Base-by-base conservation (phyloP, 2,888 invertebrate genomes). In the Cephus runcator region DNA sequence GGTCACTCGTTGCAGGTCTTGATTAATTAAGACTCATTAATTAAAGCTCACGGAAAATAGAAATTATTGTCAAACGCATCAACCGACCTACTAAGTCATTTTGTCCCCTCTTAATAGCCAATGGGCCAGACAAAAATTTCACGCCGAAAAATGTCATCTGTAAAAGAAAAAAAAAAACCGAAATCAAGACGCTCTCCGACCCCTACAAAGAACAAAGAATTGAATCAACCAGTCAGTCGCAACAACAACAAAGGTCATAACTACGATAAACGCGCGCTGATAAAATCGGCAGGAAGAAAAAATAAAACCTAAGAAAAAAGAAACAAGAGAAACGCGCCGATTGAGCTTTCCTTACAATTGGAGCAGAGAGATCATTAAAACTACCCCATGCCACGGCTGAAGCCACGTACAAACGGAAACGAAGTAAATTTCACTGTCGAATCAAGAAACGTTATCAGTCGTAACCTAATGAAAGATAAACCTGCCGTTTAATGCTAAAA, bases 21-120 rank as follows among this genome's bases (percentile, higher is more conserved):
- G 84, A 85, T 86, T 86, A 86, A 86, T 86, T 81, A 86, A 77
- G 76, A 69, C 80, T 69, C 81, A 79, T 79, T 86, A 82, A 86
- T 85, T 86, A 84, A 78, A 80, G 82, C 78, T 68, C 79, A 75
- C 73, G 73, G 69, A 73, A 79, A 79, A 78, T 73, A 75, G 69
- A 31, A 40, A 76, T 78, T 33, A 76, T 15, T 78, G n/a, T 36
- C 73, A 56, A 56, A 56, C 56, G 23, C 23, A 23, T 56, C 35
- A 35, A 12, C 12, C 9, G 9, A 56, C 56, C 56, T 56, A 2
- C 23, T 1, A 2, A 9, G 2, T 23, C 2, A 56, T 23, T 15
- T 4, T 6, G n/a, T 40, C 9, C 2, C 23, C 56, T 23, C 56
- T 23, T 9, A 56, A 23, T 56, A 23, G 4, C 36, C 36, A 36